Base-by-base conservation (phyloP, 2,797 vertebrate species). In the Poecilia gillii region DNA sequence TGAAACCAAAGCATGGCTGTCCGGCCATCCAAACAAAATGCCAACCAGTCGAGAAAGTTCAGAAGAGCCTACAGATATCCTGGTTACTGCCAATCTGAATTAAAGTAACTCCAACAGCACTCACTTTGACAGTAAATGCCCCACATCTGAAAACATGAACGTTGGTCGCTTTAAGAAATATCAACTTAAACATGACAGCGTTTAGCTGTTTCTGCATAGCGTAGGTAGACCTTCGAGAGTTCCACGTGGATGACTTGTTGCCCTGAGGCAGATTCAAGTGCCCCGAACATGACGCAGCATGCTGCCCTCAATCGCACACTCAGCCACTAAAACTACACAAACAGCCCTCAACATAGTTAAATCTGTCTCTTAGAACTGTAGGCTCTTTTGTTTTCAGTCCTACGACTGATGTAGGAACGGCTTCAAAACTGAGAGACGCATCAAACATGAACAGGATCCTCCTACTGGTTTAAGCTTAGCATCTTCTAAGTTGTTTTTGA, bases 261-360 rank as follows among this genome's bases (percentile, higher is more conserved):
- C 88, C 89, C 85, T 39, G 47, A 84, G 89, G 90, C 87, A 76
- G 57, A 82, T 78, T 83, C 79, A 80, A 77, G 73, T 74, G 78
- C 76, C 79, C 75, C 14, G 2, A 46, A 87, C 95, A 94, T 70
- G 95, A 94, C 59, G 68, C 53, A 75, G 92, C 94, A 94, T 3
- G 92, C 87, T 79, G 80, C 88, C 77, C 86, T 86, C 79, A 86
- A 77, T 86, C 89, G 81, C 64, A 85, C 89, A 81, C 68, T 77
- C 23, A 33, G 78, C 31, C 77, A 81, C 62, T 46, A 68, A 76
- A 4, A 2, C 9, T 77, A 79, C 80, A 82, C 72, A 76, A 82
- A 84, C 88, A 88, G 85, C 80, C 25, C 74, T 23, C 70, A 68
- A 81, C 80, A 80, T 73, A 87, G 23, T 46, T 80, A 33, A 68